Evolutionary conservation across 2,888 invertebrate genomes (phyloP).

Genomic region (Apotomis turbidana): DNA sequence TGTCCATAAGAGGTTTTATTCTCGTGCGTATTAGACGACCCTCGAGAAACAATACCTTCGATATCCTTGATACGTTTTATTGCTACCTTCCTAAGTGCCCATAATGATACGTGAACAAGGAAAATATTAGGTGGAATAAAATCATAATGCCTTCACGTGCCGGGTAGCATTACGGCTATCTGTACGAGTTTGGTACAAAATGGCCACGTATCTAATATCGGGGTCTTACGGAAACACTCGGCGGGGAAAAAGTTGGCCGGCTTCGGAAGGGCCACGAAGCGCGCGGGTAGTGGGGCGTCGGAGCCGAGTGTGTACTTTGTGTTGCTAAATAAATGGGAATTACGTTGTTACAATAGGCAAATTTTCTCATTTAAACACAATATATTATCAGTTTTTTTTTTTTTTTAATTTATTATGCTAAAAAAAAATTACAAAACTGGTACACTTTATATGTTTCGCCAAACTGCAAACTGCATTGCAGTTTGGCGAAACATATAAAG

Average conservation of each 20-base stretch:
- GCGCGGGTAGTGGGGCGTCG: background rate
- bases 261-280: slow-evolving; percentile 12
- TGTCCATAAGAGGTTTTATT: background rate
- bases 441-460: no score
- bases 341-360: no score
- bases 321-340: no score
- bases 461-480: no score
- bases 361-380: no score
- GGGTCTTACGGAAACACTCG: slow-evolving; percentile 38
- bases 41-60: slow-evolving; percentile 34
- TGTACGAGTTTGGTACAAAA: slow-evolving; percentile 35
- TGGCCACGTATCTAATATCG: slow-evolving; percentile 41
- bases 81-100: slow-evolving; percentile 37
- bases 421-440: no score
- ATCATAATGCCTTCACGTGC: slow-evolving; percentile 41
- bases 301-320: no score
- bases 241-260: slow-evolving; percentile 37
- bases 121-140: slow-evolving; percentile 40
- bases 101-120: slow-evolving; percentile 41
- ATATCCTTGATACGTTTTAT: slow-evolving; percentile 33
- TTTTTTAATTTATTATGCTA: no score
- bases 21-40: slow-evolving; percentile 22
- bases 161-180: slow-evolving; percentile 38
- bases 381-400: no score
- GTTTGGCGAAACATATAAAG: no score